Conservation (phyloP, 2,113 vertebrate genomes). For the Otus sunia region DNA sequence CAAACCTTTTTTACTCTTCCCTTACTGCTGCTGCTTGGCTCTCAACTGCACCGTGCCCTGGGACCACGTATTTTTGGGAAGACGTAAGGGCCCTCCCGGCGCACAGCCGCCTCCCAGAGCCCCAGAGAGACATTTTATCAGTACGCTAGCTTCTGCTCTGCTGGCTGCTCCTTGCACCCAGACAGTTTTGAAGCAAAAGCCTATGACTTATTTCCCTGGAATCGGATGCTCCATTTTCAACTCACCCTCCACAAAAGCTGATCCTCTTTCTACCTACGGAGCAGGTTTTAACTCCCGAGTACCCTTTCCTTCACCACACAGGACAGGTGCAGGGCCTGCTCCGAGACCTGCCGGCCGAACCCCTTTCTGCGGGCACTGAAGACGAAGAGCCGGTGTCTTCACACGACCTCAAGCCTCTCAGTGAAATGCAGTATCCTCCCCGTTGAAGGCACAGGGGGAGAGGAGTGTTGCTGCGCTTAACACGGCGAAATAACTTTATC, state of each 20-base stretch:
- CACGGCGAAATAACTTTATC: neutral
- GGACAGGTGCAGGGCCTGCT: neutral
- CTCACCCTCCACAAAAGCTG: accelerated
- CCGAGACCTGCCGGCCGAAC: accelerated
- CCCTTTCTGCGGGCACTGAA: too few species aligned
- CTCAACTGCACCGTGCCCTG: neutral
- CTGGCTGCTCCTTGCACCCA: neutral
- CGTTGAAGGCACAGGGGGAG: accelerated
- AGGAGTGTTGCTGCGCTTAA: accelerated
- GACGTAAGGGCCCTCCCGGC: accelerated
- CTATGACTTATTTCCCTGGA: neutral
- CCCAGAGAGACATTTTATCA: accelerated
- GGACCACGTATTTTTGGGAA: neutral
- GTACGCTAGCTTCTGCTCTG: accelerated
- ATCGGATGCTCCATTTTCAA: accelerated
- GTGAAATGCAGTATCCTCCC: accelerated
- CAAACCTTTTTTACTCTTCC: neutral
- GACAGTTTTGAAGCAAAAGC: neutral
- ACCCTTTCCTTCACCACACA: neutral
- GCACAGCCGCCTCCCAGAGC: accelerated
- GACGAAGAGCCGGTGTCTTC: accelerated
- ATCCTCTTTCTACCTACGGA: accelerated
- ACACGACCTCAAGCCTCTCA: neutral
- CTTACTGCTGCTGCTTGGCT: neutral
- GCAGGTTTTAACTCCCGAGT: neutral